These are phyloP conservation scores for Manis pentadactyla DNA, from an alignment of 2,797 vertebrate genomes.

Conservation along the genomic window DNA sequence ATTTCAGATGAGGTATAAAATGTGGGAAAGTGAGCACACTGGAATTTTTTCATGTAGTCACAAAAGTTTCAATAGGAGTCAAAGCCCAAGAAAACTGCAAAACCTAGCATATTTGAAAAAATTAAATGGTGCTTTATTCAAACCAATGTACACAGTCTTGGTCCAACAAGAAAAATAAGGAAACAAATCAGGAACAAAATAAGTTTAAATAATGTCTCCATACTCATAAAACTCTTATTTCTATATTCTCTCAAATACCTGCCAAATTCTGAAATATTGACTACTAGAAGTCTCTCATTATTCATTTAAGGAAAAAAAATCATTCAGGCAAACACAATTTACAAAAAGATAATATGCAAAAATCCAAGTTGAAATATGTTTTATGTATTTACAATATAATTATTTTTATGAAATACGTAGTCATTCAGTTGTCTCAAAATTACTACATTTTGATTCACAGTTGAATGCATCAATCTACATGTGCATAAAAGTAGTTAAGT, in stretches of 20 bases:
- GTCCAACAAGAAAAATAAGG: background rate
- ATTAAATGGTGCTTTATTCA: background rate
- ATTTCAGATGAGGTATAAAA: background rate
- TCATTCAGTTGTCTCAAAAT: constrained; percentile 33
- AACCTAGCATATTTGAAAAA: background rate
- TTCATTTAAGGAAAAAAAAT: background rate
- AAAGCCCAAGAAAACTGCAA: background rate
- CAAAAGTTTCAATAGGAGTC: background rate
- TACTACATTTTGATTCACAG: constrained; percentile 30
- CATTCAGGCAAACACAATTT: background rate
- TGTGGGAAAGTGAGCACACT: background rate
- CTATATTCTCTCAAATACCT: background rate
- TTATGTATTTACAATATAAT: background rate
- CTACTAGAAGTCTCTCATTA: background rate
- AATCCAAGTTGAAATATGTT: constrained; percentile 11
- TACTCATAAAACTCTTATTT: background rate
- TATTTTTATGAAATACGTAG: constrained; percentile 20
- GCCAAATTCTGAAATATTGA: background rate
- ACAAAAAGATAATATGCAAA: constrained; percentile 42
- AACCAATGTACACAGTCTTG: background rate
- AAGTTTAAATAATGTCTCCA: background rate
- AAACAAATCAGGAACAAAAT: background rate
- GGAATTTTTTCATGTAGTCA: background rate
- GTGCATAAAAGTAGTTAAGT: background rate
- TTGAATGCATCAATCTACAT: background rate